Conservation (phyloP, 2,888 invertebrate species). For the Brachyptera risi region DNA sequence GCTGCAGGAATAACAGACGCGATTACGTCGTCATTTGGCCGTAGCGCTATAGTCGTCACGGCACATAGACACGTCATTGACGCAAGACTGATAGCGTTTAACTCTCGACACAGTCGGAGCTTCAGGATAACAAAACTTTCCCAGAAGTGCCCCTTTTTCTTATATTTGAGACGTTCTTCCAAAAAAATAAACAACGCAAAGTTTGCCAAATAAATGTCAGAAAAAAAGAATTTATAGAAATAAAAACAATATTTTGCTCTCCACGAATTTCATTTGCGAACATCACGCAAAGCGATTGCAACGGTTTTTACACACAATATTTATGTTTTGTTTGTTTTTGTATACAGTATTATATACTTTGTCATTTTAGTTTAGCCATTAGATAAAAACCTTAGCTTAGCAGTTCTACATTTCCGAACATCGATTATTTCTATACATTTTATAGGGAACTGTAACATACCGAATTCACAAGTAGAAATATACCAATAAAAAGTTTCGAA, state of each 20-base stretch:
- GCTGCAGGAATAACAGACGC: constrained; percentile 3
- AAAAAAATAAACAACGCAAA: constrained; percentile 3
- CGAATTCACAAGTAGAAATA: too few species aligned
- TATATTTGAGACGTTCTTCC: not conserved
- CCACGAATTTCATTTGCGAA: not conserved
- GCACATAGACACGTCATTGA: constrained; percentile 1
- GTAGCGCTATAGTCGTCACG: constrained; percentile 1
- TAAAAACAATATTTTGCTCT: not conserved
- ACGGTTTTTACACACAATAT: too few species aligned
- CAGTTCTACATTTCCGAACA: too few species aligned
- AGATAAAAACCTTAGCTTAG: too few species aligned
- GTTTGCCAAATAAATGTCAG: constrained; percentile 8
- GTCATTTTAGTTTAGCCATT: too few species aligned
- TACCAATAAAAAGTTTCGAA: too few species aligned
- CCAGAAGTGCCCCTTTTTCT: too few species aligned
- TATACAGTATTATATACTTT: too few species aligned
- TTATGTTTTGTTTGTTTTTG: too few species aligned
- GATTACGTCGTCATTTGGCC: constrained; percentile 5
- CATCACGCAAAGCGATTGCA: not conserved
- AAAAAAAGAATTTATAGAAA: not conserved
- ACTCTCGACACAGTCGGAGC: not conserved
- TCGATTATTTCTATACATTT: too few species aligned
- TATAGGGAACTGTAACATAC: too few species aligned
- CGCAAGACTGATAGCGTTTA: not conserved
- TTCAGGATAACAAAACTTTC: not conserved